These are phyloP conservation scores for Ceratotherium simum DNA, from an alignment of 2,113 vertebrate species.

Conservation along the genomic window DNA sequence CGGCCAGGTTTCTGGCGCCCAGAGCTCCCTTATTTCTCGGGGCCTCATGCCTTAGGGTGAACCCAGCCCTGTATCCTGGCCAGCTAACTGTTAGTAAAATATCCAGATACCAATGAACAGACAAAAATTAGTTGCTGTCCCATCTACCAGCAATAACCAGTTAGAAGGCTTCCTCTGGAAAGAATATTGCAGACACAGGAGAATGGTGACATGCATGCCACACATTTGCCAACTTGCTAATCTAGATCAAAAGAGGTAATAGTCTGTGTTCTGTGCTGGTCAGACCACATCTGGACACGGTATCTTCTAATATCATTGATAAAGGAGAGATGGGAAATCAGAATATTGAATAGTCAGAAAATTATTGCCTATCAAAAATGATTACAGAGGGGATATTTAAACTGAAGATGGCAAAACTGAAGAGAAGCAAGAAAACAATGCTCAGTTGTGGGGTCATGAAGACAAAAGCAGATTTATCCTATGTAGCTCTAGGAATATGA, in stretches of 20 bases:
- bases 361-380: neutral
- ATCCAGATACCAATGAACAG: neutral
- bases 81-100: neutral
- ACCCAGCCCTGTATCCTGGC: neutral
- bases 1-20: neutral
- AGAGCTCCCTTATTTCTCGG: neutral
- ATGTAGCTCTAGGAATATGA: neutral
- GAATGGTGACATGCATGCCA: neutral
- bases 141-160: neutral
- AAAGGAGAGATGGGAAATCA: neutral
- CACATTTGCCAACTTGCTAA: neutral
- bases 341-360: neutral
- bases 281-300: neutral
- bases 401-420: neutral
- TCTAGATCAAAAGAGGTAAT: neutral
- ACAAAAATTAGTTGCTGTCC: neutral
- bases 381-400: neutral
- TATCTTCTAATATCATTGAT: neutral
- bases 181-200: neutral
- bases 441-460: neutral
- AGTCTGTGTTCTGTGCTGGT: neutral
- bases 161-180: neutral
- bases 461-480: neutral
- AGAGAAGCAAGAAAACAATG: neutral
- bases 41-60: neutral